A percentile compares a stretch with the other conserved stretches of the same genome.
phyloP scores from a whole-genome alignment of 2,113 vertebrate genomes.

The Cyphomyrus plagiostoma region DNA sequence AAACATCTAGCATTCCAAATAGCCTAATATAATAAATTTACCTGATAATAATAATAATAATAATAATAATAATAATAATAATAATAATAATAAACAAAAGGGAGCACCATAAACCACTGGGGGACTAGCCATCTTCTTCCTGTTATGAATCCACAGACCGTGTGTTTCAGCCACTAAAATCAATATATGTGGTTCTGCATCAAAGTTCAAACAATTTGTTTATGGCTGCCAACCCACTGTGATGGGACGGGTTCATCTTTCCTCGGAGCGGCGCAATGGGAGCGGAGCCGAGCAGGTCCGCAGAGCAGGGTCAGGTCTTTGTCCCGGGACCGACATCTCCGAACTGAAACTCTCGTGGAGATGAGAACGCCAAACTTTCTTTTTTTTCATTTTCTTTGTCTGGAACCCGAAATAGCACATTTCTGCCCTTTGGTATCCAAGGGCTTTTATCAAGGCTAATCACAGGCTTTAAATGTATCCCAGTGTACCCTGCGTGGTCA shows the following conservation, averaged over 20 bases:
- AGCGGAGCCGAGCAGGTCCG: not conserved
- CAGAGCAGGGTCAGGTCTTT: not conserved
- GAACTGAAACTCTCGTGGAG: not conserved
- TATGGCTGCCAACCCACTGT: slow-evolving; percentile 42
- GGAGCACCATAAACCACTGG: not conserved
- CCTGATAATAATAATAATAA: not conserved
- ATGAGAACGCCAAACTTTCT: not conserved
- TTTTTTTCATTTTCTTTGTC: not conserved
- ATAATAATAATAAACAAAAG: not conserved
- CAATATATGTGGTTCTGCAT: slow-evolving; percentile 6
- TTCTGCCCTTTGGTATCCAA: slow-evolving; percentile 15
- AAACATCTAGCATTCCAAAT: not conserved
- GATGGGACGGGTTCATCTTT: slow-evolving; percentile 16
- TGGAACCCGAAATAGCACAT: slow-evolving; percentile 15
- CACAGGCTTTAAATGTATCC: slow-evolving; percentile 24
- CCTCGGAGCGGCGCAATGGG: not conserved
- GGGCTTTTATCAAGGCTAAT: slow-evolving; percentile 20
- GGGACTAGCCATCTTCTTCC: not conserved
- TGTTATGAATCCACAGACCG: not conserved
- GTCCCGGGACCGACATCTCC: not conserved
- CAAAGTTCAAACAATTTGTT: slow-evolving; percentile 41
- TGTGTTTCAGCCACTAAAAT: not conserved
- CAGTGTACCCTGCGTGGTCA: not conserved
- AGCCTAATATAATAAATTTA: not conserved
- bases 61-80: not conserved